These are phyloP conservation scores for Tethea ocularis DNA, from an alignment of 2,888 invertebrate species.

Conservation along the genomic window DNA sequence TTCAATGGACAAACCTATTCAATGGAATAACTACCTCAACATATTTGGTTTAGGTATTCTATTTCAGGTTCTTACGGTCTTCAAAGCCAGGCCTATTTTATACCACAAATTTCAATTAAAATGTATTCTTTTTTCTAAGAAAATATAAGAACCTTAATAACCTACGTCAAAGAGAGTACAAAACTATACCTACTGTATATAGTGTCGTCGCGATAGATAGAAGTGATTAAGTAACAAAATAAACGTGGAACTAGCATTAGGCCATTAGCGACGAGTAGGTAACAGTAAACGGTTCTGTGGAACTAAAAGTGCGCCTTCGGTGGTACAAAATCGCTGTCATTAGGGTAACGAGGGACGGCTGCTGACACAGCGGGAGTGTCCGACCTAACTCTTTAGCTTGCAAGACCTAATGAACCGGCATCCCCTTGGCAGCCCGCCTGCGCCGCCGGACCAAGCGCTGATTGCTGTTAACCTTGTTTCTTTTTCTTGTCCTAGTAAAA, in stretches of 20 bases:
- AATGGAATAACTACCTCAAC: too few relatives aligned
- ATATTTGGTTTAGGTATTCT: too few relatives aligned
- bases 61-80: too few relatives aligned
- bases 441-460: conserved; percentile 42
- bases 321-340: conserved; percentile 78
- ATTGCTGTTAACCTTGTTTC: conserved; percentile 51
- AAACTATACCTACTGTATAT: not conserved
- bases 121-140: too few relatives aligned
- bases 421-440: conserved; percentile 60
- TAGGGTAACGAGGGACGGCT: conserved; percentile 77
- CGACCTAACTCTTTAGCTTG: conserved; percentile 68
- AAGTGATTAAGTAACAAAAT: conserved; percentile 60
- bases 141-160: too few relatives aligned
- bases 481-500: conserved; percentile 41
- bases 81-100: too few relatives aligned
- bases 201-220: conserved; percentile 10
- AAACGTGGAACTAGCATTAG: conserved; percentile 65
- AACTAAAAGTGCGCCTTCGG: conserved; percentile 75
- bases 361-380: conserved; percentile 72
- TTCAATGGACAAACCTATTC: too few relatives aligned
- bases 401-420: conserved; percentile 74
- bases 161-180: too few relatives aligned
- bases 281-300: conserved; percentile 71
- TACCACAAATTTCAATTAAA: too few relatives aligned
- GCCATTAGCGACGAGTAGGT: conserved; percentile 73